Evolutionary conservation across 2,113 vertebrate species (phyloP), one percentile per base, ranked within the genome.

Genomic region (Thalassoma bifasciatum): DNA sequence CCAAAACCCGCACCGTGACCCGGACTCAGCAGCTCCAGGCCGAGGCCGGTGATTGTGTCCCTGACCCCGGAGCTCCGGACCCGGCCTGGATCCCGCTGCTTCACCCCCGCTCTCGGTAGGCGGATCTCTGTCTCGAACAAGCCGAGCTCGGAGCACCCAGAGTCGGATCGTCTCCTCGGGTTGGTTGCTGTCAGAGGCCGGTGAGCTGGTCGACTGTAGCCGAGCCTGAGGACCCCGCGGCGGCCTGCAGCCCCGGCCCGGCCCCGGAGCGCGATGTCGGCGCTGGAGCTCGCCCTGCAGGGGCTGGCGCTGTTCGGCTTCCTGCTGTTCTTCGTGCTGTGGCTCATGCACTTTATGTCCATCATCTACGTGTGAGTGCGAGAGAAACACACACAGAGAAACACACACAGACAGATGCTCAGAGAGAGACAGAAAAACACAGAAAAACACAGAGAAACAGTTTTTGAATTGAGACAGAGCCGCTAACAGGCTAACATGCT

Each of bases 291-390:
- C 66, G 95, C 94, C 75, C 86, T 95, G 89, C 95, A 95, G 88
- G 96, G 95, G 49, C 92, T 97, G 87, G 95, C 96, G 85, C 89
- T 96, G 88, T 96, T 97, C 86, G 97, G 96, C 72, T 91, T 96
- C 61, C 17, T 94, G 53, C 92, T 97, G 42, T 98, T 98, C 91
- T 76, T 94, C 80, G 96, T 98, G 34, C 93, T 98, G 75, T 98
- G 96, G 97, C 92, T 98, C 62, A 98, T 98, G 97, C 97, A 98
- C 89, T 92, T 97, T 87, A 96, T 98, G 93, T 96, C 97, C 81
- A 97, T 98, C 92, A 93, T 96, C 71, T 98, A 97, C 81, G 96
- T 96, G 97, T 98, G 89, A 98, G 97, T 87, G n/a, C n/a, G n/a
- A n/a, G n/a, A n/a, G n/a, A n/a, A n/a, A n/a, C n/a, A n/a, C n/a